Base-by-base conservation (phyloP, 2,113 vertebrate genomes). In the Hystrix cristata region DNA sequence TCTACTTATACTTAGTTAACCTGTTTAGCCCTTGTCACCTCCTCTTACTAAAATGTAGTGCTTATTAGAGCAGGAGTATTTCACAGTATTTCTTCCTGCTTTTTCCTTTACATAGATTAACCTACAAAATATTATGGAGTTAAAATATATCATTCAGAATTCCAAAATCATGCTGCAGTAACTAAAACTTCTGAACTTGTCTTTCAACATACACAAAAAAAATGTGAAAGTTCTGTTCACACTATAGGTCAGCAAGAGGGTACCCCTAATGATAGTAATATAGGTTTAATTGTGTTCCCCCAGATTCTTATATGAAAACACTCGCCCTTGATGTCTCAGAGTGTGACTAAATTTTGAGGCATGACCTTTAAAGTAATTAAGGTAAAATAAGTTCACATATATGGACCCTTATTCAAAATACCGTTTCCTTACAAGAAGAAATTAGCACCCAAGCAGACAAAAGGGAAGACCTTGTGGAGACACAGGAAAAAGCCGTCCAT, bases 131-230 rank as follows among this genome's bases (percentile, higher is more conserved):
- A 53, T 90, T 96, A 62, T 29, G 29, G 14, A n/a, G 19, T 90
- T 90, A n/a, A 90, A 72, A 71, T 48, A 34, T 57, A n/a, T 78
- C 55, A 67, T 83, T 95, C 19, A 82, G 31, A 78, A 83, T 95
- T 83, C 29, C 53, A 74, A 79, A 12, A 59, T 80, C 60, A 76
- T 89, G 10, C 48, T 81, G 8, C 1, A 67, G 11, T 34, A 76
- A 62, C 13, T 14, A 43, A 93, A 89, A 16, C 2, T 12, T 25
- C n/a, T 80, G 59, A 78, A 64, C 69, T 57, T 82, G 16, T 81
- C 53, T 69, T 3, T 64, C n/a, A 87, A 25, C 3, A 29, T 25
- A 25, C 1, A 69, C 46, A 93, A 71, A 76, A 76, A 87, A 7
- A 43, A 0, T 69, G 31, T 60, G 60, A 23, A 94, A 91, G 14